Conservation (phyloP, 2,113 vertebrate species). For the Oncorhynchus mykiss region DNA sequence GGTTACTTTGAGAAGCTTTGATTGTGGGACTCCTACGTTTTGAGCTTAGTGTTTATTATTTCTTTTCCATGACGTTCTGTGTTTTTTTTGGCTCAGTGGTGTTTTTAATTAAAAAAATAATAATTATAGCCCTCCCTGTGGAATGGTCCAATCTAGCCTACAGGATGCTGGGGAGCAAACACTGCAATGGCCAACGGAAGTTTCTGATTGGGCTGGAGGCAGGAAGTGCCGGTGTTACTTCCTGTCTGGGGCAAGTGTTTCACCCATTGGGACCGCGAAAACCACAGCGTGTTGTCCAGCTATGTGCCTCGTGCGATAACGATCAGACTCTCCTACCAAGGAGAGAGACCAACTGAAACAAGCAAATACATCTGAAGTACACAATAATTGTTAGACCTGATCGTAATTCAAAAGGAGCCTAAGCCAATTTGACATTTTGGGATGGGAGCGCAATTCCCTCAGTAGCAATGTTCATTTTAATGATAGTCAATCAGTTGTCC, state of each 20-base stretch:
- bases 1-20: constrained; percentile 27
- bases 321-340: constrained; percentile 29
- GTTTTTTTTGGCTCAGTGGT: constrained; percentile 30
- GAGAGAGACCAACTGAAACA: background rate
- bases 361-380: constrained; percentile 35
- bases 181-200: constrained; percentile 36
- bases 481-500: constrained; percentile 37
- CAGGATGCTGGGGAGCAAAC: constrained; percentile 35
- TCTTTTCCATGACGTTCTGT: constrained; percentile 8
- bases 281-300: background rate
- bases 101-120: constrained; percentile 47
- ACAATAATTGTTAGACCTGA: constrained; percentile 39
- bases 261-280: constrained; percentile 24
- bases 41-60: constrained; percentile 16
- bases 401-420: no score
- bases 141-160: constrained; percentile 35
- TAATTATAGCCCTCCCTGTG: constrained; percentile 42
- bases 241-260: constrained; percentile 50
- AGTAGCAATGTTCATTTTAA: constrained; percentile 28
- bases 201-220: constrained; percentile 36
- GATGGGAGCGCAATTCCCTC: constrained; percentile 18
- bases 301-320: constrained; percentile 22
- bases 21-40: constrained; percentile 17
- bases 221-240: constrained; percentile 52
- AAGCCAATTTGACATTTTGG: background rate